Percentiles rank a stretch among this genome's conserved stretches.
Evolutionary conservation across 2,888 invertebrate species (phyloP).

Genomic region (Lissonota sp.): DNA sequence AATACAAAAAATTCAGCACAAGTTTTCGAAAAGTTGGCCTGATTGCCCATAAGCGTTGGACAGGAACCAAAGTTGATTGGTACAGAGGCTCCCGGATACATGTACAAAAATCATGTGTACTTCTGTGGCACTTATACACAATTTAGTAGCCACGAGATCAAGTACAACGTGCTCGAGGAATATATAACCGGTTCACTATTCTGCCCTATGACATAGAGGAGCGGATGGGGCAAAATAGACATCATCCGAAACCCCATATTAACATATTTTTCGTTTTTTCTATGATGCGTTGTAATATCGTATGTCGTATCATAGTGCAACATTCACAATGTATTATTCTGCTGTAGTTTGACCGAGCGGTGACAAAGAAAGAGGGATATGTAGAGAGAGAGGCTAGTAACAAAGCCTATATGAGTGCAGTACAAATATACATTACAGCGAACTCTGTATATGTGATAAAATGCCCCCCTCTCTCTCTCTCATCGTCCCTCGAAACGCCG

Average conservation of each 20-base stretch:
- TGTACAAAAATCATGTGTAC: conserved; percentile 18
- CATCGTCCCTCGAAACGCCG: conserved; percentile 55
- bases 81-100: conserved; percentile 53
- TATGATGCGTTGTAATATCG: too few relatives aligned
- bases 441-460: background rate
- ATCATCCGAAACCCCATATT: too few relatives aligned
- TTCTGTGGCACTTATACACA: conserved; percentile 20
- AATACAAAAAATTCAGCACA: too few relatives aligned
- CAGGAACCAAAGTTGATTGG: conserved; percentile 68
- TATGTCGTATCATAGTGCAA: too few relatives aligned
- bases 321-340: background rate
- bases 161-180: conserved; percentile 29
- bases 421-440: conserved; percentile 17
- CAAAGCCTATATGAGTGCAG: background rate
- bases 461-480: conserved; percentile 39
- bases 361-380: background rate
- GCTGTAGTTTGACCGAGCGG: background rate
- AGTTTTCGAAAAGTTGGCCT: conserved; percentile 62
- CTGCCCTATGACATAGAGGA: background rate
- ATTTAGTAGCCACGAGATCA: conserved; percentile 16
- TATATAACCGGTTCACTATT: conserved; percentile 23
- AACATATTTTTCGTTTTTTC: too few relatives aligned
- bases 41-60: conserved; percentile 62
- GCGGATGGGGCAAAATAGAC: too few relatives aligned
- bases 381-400: conserved; percentile 1